phyloP scores from a whole-genome alignment of 1,140 invertebrate species.

The Drosophila tani region DNA sequence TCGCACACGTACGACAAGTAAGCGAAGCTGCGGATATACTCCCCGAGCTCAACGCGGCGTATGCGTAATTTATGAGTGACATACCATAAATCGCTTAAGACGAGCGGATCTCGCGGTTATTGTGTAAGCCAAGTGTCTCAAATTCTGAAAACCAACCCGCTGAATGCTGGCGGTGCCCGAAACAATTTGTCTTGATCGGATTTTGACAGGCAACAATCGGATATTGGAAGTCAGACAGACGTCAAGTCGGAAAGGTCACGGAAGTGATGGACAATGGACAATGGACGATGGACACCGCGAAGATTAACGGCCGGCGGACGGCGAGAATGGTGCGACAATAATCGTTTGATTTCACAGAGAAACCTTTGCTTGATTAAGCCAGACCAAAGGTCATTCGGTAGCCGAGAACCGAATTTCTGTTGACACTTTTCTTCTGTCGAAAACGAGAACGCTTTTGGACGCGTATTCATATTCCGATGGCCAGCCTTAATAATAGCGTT shows the following conservation, averaged over 20 bases:
- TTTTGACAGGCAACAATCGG: slow-evolving; percentile 59
- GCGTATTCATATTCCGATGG: slow-evolving; percentile 42
- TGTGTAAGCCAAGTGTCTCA: slow-evolving; percentile 65
- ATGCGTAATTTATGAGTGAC: slow-evolving; percentile 66
- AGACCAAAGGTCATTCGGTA: slow-evolving; percentile 39
- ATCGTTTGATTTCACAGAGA: slow-evolving; percentile 63
- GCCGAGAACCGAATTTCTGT: slow-evolving; percentile 39
- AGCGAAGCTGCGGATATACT: not conserved
- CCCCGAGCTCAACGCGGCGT: slow-evolving; percentile 28
- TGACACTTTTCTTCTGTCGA: slow-evolving; percentile 51
- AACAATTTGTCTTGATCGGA: slow-evolving; percentile 50
- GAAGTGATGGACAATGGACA: slow-evolving; percentile 58
- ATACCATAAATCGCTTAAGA: slow-evolving; percentile 26
- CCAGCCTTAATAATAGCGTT: slow-evolving; percentile 53
- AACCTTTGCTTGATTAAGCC: slow-evolving; percentile 56
- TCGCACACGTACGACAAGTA: not conserved
- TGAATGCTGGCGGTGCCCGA: slow-evolving; percentile 15
- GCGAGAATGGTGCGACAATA: slow-evolving; percentile 61
- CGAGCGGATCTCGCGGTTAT: slow-evolving; percentile 17
- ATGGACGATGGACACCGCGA: slow-evolving; percentile 27
- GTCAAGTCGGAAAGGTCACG: slow-evolving; percentile 65
- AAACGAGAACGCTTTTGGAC: slow-evolving; percentile 63
- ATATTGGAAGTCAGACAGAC: slow-evolving; percentile 53
- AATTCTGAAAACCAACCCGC: slow-evolving; percentile 36
- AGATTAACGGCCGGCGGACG: slow-evolving; percentile 56